These are phyloP conservation scores for Podarcis lilfordi DNA, from an alignment of 2,797 vertebrate species.

Conservation along the genomic window DNA sequence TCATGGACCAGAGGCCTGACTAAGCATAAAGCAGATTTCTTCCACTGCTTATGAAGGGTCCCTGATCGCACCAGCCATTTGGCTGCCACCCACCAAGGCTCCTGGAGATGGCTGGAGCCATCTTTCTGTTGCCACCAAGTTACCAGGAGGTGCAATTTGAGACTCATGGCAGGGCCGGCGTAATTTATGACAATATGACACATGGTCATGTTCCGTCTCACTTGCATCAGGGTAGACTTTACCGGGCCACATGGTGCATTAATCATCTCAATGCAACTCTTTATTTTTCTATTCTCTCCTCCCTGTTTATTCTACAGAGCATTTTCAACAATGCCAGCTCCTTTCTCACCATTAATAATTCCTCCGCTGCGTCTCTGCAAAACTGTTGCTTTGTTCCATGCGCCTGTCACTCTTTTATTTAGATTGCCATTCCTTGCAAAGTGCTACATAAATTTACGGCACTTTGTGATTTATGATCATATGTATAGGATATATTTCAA, in stretches of 20 bases:
- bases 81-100: background rate
- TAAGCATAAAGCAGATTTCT: too few relatives aligned
- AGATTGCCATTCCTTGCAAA: slow-evolving; percentile 54
- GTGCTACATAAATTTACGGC: slow-evolving; percentile 52
- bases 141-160: background rate
- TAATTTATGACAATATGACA: background rate
- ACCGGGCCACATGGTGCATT: background rate
- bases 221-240: background rate
- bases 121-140: background rate
- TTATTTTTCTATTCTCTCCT: background rate
- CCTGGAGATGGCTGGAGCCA: background rate
- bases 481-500: slow-evolving; percentile 56
- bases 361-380: slow-evolving; percentile 28
- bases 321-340: slow-evolving; percentile 36
- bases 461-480: slow-evolving; percentile 52
- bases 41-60: background rate
- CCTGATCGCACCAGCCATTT: background rate
- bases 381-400: slow-evolving; percentile 40
- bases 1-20: too few relatives aligned
- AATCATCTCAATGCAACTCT: background rate
- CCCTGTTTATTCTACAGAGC: background rate
- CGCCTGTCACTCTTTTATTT: slow-evolving; percentile 53
- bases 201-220: background rate
- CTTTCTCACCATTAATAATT: slow-evolving; percentile 33
- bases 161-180: background rate